Evolutionary conservation across 1,140 invertebrate genomes (phyloP).

Genomic region (Armadillidium nasatum): DNA sequence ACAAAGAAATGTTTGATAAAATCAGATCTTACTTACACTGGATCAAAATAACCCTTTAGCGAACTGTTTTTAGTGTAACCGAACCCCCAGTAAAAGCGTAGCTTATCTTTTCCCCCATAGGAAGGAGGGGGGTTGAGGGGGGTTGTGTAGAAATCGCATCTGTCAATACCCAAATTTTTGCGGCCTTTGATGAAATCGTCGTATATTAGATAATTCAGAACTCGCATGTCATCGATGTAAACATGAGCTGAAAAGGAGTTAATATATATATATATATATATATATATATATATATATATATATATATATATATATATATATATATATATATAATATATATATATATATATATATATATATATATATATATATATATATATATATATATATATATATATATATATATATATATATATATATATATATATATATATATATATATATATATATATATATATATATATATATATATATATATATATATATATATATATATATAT

Average conservation of each 20-base stretch:
- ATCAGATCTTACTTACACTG: no score
- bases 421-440: no score
- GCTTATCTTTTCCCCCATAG: neutral
- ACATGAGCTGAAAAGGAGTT: slow-evolving; percentile 28
- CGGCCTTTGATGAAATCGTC: slow-evolving; percentile 36
- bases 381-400: no score
- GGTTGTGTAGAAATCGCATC: slow-evolving; percentile 36
- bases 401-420: no score
- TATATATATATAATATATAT: slow-evolving; percentile 21
- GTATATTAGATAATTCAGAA: slow-evolving; percentile 34
- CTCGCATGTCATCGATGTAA: slow-evolving; percentile 40
- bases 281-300: slow-evolving; percentile 20
- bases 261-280: neutral
- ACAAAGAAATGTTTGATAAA: no score
- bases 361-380: slow-evolving; percentile 4
- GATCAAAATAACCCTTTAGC: neutral
- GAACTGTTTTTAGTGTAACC: slow-evolving; percentile 34
- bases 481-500: no score
- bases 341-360: slow-evolving; percentile 22
- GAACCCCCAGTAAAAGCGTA: slow-evolving; percentile 37
- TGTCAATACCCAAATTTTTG: neutral
- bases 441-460: no score
- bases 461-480: no score
- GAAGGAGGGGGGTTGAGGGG: neutral
- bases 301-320: slow-evolving; percentile 18